Percentiles rank a stretch among this genome's conserved stretches.
These are phyloP conservation scores for Diorhabda sublineata DNA, from an alignment of 1,140 invertebrate species.

Conservation along the genomic window DNA sequence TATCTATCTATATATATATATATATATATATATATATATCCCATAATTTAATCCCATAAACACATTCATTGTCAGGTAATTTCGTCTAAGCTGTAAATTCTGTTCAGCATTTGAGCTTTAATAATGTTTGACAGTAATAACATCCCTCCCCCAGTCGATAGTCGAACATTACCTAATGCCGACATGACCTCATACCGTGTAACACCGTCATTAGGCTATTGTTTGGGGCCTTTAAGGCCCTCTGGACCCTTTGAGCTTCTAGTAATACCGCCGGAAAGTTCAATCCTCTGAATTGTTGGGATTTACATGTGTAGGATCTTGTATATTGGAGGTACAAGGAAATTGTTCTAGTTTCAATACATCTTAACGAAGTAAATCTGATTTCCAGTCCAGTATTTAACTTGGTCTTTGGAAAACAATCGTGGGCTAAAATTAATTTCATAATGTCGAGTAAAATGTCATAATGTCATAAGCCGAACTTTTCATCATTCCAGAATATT, in stretches of 20 bases:
- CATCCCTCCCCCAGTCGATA: conserved; percentile 23
- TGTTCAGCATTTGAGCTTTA: conserved; percentile 26
- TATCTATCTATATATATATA: no score
- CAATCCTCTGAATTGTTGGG: not conserved
- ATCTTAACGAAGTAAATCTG: no score
- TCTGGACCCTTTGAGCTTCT: not conserved
- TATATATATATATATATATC: not conserved
- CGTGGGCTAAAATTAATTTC: no score
- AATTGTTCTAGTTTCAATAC: not conserved
- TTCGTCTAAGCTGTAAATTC: conserved; percentile 23
- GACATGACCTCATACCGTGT: conserved; percentile 32
- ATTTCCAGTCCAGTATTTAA: no score
- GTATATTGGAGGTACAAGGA: not conserved
- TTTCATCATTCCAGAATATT: no score
- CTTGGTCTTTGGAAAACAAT: no score
- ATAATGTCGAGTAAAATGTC: no score
- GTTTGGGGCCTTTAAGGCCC: conserved; percentile 19
- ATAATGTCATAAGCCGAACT: no score
- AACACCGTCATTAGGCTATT: conserved; percentile 33
- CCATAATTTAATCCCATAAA: conserved; percentile 27
- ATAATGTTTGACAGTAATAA: conserved; percentile 32
- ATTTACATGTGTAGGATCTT: not conserved
- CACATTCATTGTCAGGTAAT: conserved; percentile 30
- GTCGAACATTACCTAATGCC: conserved; percentile 33
- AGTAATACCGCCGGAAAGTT: not conserved